Conservation (phyloP, 2,888 invertebrate species). For the Alsophila aescularia region DNA sequence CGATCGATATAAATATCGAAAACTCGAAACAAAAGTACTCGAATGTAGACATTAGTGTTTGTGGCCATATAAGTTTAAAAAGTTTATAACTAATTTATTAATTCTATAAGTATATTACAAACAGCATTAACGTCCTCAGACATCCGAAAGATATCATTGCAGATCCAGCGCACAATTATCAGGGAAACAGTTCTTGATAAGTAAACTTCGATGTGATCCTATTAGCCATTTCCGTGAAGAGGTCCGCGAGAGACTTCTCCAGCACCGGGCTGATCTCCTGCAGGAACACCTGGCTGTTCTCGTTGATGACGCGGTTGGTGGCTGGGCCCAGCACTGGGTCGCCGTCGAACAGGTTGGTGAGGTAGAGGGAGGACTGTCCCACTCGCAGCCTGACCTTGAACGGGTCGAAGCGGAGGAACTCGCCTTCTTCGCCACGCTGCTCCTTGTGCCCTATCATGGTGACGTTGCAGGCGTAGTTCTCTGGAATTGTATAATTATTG, state of each 20-base stretch:
- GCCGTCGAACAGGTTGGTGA: constrained; percentile 88
- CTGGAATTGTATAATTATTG: constrained; percentile 68
- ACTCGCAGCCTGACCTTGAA: constrained; percentile 86
- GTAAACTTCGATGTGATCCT: constrained; percentile 88
- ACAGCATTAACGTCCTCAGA: too few relatives aligned
- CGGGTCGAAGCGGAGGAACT: constrained; percentile 86
- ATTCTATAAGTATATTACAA: too few relatives aligned
- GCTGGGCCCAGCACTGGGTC: constrained; percentile 87
- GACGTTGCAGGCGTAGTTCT: constrained; percentile 87
- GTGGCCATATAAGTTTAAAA: too few relatives aligned
- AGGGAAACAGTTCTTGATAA: constrained; percentile 88
- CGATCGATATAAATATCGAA: too few relatives aligned
- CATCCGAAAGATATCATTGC: not conserved
- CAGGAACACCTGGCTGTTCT: constrained; percentile 87
- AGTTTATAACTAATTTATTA: too few relatives aligned
- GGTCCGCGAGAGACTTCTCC: constrained; percentile 85
- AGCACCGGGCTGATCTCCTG: constrained; percentile 87
- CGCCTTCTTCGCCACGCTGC: constrained; percentile 76
- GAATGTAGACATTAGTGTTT: too few relatives aligned
- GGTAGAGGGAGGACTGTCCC: constrained; percentile 84
- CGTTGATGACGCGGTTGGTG: constrained; percentile 87
- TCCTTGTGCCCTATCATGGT: constrained; percentile 86
- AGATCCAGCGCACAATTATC: constrained; percentile 37
- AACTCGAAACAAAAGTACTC: too few relatives aligned
- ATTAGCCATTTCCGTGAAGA: constrained; percentile 88